A percentile compares a stretch with the other conserved stretches of the same genome.
phyloP scores from a whole-genome alignment of 2,113 vertebrate genomes.

The Oxygymnocypris stewartii region DNA sequence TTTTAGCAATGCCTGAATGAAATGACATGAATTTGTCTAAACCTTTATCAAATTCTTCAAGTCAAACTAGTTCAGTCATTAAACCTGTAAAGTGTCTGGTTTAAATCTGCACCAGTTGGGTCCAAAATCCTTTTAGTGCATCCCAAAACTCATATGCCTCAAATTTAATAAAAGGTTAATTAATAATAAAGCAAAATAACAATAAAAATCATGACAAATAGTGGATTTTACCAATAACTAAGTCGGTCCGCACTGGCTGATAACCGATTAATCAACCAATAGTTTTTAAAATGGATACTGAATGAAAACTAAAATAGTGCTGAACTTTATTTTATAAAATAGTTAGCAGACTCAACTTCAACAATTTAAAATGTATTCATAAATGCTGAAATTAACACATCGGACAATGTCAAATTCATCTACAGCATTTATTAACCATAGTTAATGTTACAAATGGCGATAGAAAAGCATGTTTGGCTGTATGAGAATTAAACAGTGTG shows the following conservation, averaged over 20 bases:
- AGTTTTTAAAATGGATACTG: too few species aligned
- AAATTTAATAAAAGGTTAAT: too few species aligned
- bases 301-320: too few species aligned
- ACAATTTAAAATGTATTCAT: background rate
- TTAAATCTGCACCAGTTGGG: background rate
- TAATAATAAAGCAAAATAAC: too few species aligned
- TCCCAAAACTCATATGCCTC: background rate
- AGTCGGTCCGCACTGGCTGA: too few species aligned
- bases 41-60: background rate
- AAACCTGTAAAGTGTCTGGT: too few species aligned
- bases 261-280: too few species aligned
- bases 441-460: background rate
- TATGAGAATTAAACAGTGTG: background rate
- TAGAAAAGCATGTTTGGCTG: background rate
- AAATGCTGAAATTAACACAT: too few species aligned
- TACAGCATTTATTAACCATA: too few species aligned
- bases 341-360: background rate
- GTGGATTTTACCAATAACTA: too few species aligned
- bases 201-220: too few species aligned
- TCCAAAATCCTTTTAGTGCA: background rate
- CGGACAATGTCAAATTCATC: background rate
- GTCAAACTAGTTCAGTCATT: background rate
- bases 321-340: too few species aligned
- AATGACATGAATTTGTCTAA: background rate
- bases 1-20: background rate